Conservation (phyloP, 2,113 vertebrate genomes). For the Tachysurus fulvidraco region DNA sequence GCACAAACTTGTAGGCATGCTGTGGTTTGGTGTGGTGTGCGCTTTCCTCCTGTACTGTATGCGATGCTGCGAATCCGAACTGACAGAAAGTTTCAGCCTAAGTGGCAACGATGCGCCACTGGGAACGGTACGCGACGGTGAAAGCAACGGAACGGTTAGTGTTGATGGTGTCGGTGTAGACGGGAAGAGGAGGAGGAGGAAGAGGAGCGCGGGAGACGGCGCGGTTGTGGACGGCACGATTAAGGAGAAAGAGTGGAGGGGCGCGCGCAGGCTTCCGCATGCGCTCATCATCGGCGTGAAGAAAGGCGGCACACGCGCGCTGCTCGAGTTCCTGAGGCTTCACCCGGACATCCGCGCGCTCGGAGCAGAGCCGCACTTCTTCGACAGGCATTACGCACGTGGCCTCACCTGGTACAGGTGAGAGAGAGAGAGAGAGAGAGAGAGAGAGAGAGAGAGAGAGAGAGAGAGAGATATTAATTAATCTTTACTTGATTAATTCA, state of each 20-base stretch:
- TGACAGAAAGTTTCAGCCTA: slow-evolving; percentile 54
- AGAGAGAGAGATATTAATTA: background rate
- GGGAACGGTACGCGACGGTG: slow-evolving; percentile 53
- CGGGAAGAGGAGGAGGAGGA: slow-evolving; percentile 29
- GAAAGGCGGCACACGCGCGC: slow-evolving; percentile 77
- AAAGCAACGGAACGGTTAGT: slow-evolving; percentile 56
- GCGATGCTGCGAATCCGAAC: slow-evolving; percentile 69
- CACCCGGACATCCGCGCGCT: slow-evolving; percentile 78
- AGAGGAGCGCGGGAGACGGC: slow-evolving; percentile 19
- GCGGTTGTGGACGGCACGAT: slow-evolving; percentile 59
- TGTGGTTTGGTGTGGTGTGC: slow-evolving; percentile 70
- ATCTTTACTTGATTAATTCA: background rate
- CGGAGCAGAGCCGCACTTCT: slow-evolving; percentile 79
- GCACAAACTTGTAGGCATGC: slow-evolving; percentile 71
- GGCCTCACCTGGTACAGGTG: slow-evolving; percentile 82
- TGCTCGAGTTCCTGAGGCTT: slow-evolving; percentile 78
- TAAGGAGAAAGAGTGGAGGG: slow-evolving; percentile 71
- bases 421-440: background rate
- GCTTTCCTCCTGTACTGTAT: slow-evolving; percentile 70
- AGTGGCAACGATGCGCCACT: slow-evolving; percentile 48
- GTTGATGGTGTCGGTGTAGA: slow-evolving; percentile 16
- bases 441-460: too few relatives aligned
- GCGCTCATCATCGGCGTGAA: slow-evolving; percentile 80
- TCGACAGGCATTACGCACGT: slow-evolving; percentile 77
- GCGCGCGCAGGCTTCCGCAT: slow-evolving; percentile 72